phyloP scores from a whole-genome alignment of 2,888 invertebrate genomes.

The Aproaerema taeniolella region DNA sequence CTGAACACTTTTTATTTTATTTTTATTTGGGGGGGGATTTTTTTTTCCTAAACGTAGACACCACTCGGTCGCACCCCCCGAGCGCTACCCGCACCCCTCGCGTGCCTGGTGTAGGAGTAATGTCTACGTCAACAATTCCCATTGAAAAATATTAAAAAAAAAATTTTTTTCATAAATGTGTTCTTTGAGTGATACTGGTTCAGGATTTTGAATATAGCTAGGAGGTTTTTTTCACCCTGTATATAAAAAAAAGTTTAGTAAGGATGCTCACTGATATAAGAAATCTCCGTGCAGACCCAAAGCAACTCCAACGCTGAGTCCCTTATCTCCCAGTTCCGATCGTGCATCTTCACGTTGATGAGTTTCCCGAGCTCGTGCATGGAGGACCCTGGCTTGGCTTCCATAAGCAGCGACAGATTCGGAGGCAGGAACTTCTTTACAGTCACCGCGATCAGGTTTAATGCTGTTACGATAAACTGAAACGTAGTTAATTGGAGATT shows the following conservation, averaged over 20 bases:
- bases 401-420: constrained; percentile 84
- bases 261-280: constrained; percentile 80
- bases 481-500: constrained; percentile 1
- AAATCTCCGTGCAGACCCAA: constrained; percentile 82
- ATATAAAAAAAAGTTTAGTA: background rate
- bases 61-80: too few species aligned
- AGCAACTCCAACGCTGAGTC: constrained; percentile 87
- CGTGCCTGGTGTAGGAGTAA: too few species aligned
- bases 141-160: too few species aligned
- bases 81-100: too few species aligned
- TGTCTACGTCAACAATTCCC: too few species aligned
- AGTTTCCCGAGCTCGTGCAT: constrained; percentile 82
- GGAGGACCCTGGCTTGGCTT: constrained; percentile 79
- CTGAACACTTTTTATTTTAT: too few species aligned
- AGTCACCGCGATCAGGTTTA: constrained; percentile 82
- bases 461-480: constrained; percentile 83
- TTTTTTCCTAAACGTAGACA: too few species aligned
- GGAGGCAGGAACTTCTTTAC: constrained; percentile 87
- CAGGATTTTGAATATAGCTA: too few species aligned
- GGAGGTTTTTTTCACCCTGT: too few species aligned
- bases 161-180: too few species aligned
- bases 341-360: constrained; percentile 83
- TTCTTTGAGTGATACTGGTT: too few species aligned
- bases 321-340: constrained; percentile 86
- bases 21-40: too few species aligned